Base-by-base conservation (phyloP, 2,888 invertebrate genomes). In the Lycia hirtaria region DNA sequence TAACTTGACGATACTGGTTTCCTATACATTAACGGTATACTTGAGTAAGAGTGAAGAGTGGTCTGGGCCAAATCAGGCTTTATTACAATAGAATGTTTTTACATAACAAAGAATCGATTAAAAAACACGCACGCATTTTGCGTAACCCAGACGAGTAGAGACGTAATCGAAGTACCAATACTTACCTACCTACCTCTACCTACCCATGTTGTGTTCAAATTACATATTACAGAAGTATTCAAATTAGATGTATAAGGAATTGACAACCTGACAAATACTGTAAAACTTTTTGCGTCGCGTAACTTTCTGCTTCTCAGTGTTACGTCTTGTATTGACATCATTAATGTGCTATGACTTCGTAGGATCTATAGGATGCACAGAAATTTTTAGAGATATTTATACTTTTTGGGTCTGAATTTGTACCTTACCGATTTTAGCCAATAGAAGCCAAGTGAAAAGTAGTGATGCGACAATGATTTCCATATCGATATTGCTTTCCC, bases 401-500 rank as follows among this genome's bases (percentile, higher is more conserved):
- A n/a, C n/a, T n/a, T n/a, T n/a, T n/a, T n/a, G n/a, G n/a, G n/a
- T n/a, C n/a, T n/a, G n/a, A n/a, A n/a, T n/a, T n/a, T n/a, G n/a
- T n/a, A n/a, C n/a, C n/a, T n/a, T n/a, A n/a, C n/a, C n/a, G n/a
- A n/a, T n/a, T n/a, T n/a, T n/a, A n/a, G n/a, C n/a, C n/a, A n/a
- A n/a, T n/a, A n/a, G 10, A 35, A 19, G 17, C 49, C 15, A 49
- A 55, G 30, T 55, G 35, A 49, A 53, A 32, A 3, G 14, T 30
- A 49, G 45, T 45, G 50, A 47, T 51, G 51, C 28, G 45, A 45
- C 57, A 52, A 30, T 47, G 33, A 50, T 45, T 56, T 33, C 50
- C 50, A 56, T 51, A 56, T 55, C 55, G 41, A 48, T 55, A 33
- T 52, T 67, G 73, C 72, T 74, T 68, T 72, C 70, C 41, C 49